Conservation (phyloP, 1,140 invertebrate species). For the Cataglyphis hispanica region DNA sequence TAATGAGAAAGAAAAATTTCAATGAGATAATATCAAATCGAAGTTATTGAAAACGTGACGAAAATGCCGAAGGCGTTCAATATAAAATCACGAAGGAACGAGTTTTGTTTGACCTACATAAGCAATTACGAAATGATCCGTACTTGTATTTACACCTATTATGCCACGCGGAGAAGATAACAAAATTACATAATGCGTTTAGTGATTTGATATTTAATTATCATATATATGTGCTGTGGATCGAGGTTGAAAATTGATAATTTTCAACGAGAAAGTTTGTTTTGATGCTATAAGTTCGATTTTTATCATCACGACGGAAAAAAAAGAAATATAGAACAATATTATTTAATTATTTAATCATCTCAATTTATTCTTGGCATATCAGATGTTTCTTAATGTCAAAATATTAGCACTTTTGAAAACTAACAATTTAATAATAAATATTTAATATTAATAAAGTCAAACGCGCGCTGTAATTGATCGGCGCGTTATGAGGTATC, state of each 20-base stretch:
- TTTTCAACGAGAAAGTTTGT: no score
- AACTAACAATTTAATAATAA: no score
- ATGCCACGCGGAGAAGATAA: neutral
- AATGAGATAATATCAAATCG: neutral
- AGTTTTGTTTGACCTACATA: conserved; percentile 34
- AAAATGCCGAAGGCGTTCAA: neutral
- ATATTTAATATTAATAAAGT: no score
- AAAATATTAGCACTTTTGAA: no score
- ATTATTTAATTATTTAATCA: no score
- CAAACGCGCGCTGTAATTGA: no score
- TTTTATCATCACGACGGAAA: no score
- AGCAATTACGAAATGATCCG: conserved; percentile 28
- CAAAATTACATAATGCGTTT: neutral
- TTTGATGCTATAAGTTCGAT: neutral
- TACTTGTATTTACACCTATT: neutral
- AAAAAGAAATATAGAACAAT: no score
- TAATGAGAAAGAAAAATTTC: neutral
- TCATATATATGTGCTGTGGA: no score
- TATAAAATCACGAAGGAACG: conserved; percentile 23
- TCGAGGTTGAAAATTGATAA: no score
- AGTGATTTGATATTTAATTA: neutral
- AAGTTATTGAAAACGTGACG: neutral
- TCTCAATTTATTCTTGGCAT: no score
- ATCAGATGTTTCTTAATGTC: no score
- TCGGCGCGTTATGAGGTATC: neutral